Base-by-base conservation (phyloP, 2,888 invertebrate species). In the Drosophila multiciliata region DNA sequence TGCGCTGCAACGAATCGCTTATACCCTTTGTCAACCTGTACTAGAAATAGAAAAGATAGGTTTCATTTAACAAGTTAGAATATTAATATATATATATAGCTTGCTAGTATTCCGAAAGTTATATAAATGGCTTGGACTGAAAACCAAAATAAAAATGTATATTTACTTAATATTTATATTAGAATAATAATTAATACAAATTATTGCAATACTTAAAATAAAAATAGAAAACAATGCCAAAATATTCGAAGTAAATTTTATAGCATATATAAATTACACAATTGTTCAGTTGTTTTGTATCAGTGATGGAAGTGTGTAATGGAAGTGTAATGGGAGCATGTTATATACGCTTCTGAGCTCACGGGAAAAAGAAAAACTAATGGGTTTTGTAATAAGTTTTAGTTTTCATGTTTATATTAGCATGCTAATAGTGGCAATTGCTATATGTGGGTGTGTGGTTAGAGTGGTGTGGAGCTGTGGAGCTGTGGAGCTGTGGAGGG, bases 351-450 rank as follows among this genome's bases (percentile, higher is more conserved):
- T 38, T 45, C 62, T 68, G 49, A 48, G 38, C 40, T 76, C 55
- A 61, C 60, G 49, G 59, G 49, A 59, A 57, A 64, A 64, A 72
- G 40, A 55, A 75, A 67, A 76, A 73, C 80, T 79, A 84, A 88
- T 88, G 80, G 88, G 66, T 82, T 88, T 83, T 80, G 83, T 88
- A 87, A 87, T 88, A 86, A 86, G 87, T 87, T 87, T 84, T 73
- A 86, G 88, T 88, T 87, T 86, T 70, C 83, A 87, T 87, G 87
- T 87, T 88, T 87, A 88, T 87, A 88, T 87, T 87, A 82, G 88
- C 87, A 87, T 87, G 77, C 80, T 80, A 88, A 88, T 85, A 71
- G 78, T 69, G 73, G 78, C 80, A 78, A 82, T 72, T 80, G 75
- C 75, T 54, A 5, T 54, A 49, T 63, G 29, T 65, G 45, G 17